phyloP scores from a whole-genome alignment of 2,113 vertebrate species.

The Calonectris borealis region DNA sequence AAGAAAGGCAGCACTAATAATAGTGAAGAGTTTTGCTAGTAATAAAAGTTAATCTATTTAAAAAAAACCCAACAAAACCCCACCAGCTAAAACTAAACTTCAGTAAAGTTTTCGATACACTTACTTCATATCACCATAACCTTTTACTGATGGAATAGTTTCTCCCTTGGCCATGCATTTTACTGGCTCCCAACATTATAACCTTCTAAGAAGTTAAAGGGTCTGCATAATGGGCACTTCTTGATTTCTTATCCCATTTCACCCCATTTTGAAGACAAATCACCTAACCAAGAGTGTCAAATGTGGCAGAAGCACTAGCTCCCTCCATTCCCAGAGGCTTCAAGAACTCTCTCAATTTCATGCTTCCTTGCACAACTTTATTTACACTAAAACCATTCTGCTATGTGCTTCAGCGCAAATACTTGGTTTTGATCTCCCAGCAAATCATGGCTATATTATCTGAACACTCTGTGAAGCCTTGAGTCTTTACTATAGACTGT shows the following conservation, averaged over 20 bases:
- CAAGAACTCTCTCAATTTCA: conserved; percentile 80
- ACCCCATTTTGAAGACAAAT: conserved; percentile 65
- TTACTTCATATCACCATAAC: background rate
- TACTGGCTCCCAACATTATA: background rate
- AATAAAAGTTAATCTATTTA: background rate
- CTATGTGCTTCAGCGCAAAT: conserved; percentile 70
- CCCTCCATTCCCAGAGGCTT: conserved; percentile 63
- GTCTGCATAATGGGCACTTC: background rate
- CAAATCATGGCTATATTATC: conserved; percentile 65
- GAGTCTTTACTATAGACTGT: conserved; percentile 14
- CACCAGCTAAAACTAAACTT: background rate
- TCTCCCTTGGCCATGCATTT: background rate
- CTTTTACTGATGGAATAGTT: background rate
- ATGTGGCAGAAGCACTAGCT: conserved; percentile 62
- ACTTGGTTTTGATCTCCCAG: conserved; percentile 61
- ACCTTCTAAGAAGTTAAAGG: conserved; percentile 31
- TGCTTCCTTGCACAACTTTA: conserved; percentile 77
- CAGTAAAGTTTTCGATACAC: background rate
- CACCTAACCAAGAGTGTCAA: conserved; percentile 52
- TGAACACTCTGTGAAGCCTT: conserved; percentile 31
- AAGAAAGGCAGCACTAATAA: background rate
- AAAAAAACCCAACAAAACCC: background rate
- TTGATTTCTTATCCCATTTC: conserved; percentile 59
- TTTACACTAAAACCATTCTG: conserved; percentile 74
- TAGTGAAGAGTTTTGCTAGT: background rate